Evolutionary conservation across 2,113 vertebrate species (phyloP).

Genomic region (Chlamydotis undulata): DNA sequence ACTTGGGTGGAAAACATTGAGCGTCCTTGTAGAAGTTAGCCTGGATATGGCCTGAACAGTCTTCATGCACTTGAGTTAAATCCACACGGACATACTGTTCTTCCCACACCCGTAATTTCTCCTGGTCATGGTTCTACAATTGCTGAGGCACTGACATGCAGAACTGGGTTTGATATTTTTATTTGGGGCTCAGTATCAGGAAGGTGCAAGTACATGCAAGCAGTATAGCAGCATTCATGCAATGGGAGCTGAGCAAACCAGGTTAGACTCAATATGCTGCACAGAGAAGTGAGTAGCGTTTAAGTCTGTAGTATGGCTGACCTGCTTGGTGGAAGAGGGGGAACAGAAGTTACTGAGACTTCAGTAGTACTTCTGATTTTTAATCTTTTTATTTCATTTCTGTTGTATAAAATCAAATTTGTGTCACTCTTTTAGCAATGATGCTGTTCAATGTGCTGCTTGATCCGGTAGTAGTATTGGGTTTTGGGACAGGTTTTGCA

Average conservation of each 20-base stretch:
- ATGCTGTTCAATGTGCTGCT: neutral
- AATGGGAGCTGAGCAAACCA: neutral
- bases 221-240: neutral
- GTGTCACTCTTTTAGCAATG: neutral
- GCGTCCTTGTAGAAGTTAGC: neutral
- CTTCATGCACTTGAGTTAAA: neutral
- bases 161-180: neutral
- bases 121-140: neutral
- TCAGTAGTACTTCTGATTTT: neutral
- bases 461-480: neutral
- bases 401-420: neutral
- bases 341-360: neutral
- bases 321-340: neutral
- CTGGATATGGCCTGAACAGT: neutral
- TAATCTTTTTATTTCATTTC: neutral
- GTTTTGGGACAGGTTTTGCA: neutral
- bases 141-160: neutral
- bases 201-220: neutral
- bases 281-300: neutral
- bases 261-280: neutral
- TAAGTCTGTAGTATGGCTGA: neutral
- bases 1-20: neutral
- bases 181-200: neutral
- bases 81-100: accelerated
- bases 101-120: neutral